phyloP scores from a whole-genome alignment of 1,140 invertebrate species.

The Brachionus rotundiformis region DNA sequence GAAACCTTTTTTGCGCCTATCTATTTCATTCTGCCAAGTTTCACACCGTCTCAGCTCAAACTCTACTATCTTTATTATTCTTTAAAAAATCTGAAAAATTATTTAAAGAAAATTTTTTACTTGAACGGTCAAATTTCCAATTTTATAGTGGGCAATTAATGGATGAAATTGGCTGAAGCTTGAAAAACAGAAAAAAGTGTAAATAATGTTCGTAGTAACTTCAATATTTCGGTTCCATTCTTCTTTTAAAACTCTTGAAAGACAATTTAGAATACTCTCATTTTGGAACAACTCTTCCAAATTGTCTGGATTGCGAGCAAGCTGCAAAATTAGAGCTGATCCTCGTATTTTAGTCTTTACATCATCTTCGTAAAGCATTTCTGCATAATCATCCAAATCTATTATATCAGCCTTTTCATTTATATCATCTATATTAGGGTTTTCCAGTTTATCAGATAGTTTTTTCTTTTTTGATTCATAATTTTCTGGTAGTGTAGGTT shows the following conservation, averaged over 20 bases:
- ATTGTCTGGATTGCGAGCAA: conserved; percentile 89
- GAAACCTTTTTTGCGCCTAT: conserved; percentile 66
- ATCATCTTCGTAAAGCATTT: conserved; percentile 83
- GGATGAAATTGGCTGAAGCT: conserved; percentile 92
- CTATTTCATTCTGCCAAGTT: conserved; percentile 86
- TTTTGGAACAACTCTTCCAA: conserved; percentile 74
- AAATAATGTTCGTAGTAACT: conserved; percentile 91
- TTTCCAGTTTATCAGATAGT: conserved; percentile 62
- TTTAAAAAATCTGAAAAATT: conserved; percentile 3
- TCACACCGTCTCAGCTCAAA: conserved; percentile 88
- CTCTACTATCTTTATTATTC: conserved; percentile 83
- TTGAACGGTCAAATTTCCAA: conserved; percentile 60
- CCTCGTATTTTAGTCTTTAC: conserved; percentile 87
- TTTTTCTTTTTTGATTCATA: conserved; percentile 52
- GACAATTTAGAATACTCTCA: conserved; percentile 92
- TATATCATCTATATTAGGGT: conserved; percentile 61
- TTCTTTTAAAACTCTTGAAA: conserved; percentile 89
- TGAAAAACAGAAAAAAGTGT: conserved; percentile 95
- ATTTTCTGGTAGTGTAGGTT: conserved; percentile 59
- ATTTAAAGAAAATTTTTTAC: background rate
- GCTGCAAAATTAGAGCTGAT: conserved; percentile 82
- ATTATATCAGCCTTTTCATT: conserved; percentile 73
- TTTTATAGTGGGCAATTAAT: conserved; percentile 84
- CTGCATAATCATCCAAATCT: conserved; percentile 83
- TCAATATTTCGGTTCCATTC: conserved; percentile 95